Base-by-base conservation (phyloP, 2,888 invertebrate species). In the Eupithecia vulgata region DNA sequence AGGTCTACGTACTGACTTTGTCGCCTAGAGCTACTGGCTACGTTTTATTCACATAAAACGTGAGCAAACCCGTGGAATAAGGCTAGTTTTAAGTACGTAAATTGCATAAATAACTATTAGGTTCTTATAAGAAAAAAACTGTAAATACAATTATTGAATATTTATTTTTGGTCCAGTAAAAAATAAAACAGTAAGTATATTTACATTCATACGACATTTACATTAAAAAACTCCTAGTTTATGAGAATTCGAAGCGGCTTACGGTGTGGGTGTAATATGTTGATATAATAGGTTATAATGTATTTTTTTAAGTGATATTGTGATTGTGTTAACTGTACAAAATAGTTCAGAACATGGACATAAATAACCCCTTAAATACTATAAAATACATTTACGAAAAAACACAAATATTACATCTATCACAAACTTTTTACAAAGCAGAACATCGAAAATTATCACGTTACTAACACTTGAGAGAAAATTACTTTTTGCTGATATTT, bases 81-180 rank as follows among this genome's bases (percentile, higher is more conserved):
- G 5, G 17, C 42, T 45, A 45, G 45, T 45, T 17, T 45, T n/a
- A 48, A 17, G 17, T 17, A 45, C 45, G 17, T n/a, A 52, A 1
- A 57, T 25, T 5, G 13, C 5, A 13, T 5, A 0, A 4, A n/a
- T 25, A 30, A 30, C 30, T 30, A 30, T 7, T 17, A 17, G 34
- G 15, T 15, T 34, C 5, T 34, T 15, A 7, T 5, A 17, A 61
- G 34, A 17, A 34, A 34, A 61, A 61, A n/a, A 3, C 6, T 2
- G 15, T 15, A 34, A 52, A 67, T 37, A 35, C 48, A 21, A 35
- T 35, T 35, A 67, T 64, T 65, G 65, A 13, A 74, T 69, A 42
- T 79, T 76, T 76, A 77, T 76, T 78, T 73, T 80, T 77, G 76
- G 78, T 80, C 76, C 77, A 71, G 70, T 80, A 80, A 71, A 77